These are phyloP conservation scores for Lacerta bilineata DNA, from an alignment of 2,797 vertebrate species.

Conservation along the genomic window DNA sequence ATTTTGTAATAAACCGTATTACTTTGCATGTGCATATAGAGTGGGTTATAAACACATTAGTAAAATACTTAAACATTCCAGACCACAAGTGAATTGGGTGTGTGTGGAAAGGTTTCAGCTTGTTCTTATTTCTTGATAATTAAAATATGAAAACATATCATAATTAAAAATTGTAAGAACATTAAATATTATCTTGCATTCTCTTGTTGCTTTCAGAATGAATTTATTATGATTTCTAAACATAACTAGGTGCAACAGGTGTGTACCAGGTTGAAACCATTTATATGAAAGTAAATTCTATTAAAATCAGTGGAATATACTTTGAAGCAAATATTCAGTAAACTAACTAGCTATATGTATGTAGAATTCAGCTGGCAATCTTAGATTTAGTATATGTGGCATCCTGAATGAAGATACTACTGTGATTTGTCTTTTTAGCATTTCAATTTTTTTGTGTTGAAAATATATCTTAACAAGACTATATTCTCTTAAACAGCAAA, in stretches of 20 bases:
- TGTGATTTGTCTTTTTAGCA: background rate
- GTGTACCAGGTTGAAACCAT: background rate
- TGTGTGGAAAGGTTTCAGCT: background rate
- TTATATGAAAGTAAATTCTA: background rate
- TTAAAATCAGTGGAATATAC: background rate
- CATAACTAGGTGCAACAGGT: background rate
- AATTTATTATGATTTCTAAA: background rate
- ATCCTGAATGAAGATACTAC: background rate
- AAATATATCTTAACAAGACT: slow-evolving; percentile 57
- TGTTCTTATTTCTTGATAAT: background rate
- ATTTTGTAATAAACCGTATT: too few species aligned
- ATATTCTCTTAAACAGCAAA: slow-evolving; percentile 75
- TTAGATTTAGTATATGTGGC: background rate
- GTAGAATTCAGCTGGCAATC: too few species aligned
- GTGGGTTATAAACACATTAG: too few species aligned
- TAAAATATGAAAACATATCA: background rate
- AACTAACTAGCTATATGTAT: background rate
- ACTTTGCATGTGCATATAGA: too few species aligned
- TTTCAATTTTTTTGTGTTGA: slow-evolving; percentile 26
- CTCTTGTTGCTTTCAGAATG: background rate
- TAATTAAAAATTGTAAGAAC: background rate
- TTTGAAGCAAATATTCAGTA: background rate
- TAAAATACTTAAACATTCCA: background rate
- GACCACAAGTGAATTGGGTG: background rate
- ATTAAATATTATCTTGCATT: background rate